Evolutionary conservation across 2,797 vertebrate species (phyloP).

Genomic region (Chaunax sp.): DNA sequence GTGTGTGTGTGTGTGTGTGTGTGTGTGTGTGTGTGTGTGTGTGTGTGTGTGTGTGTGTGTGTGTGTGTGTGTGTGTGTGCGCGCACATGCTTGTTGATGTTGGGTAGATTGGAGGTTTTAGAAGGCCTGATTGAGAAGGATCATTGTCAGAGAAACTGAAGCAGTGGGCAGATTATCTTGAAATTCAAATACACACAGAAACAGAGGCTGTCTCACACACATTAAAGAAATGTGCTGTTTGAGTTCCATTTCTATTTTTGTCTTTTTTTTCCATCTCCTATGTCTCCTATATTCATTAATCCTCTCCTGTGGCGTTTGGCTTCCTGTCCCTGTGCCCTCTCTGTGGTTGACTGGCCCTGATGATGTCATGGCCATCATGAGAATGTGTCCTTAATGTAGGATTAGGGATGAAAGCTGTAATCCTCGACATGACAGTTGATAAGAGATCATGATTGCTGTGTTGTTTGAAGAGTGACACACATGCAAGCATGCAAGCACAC

Average conservation of each 20-base stretch:
- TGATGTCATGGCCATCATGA: slow-evolving; percentile 78
- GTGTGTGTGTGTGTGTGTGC: neutral
- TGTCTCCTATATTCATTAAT: slow-evolving; percentile 68
- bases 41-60: neutral
- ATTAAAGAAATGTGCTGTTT: slow-evolving; percentile 37
- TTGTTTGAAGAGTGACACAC: slow-evolving; percentile 71
- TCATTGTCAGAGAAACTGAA: slow-evolving; percentile 52
- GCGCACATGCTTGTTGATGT: slow-evolving; percentile 7
- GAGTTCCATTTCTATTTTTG: slow-evolving; percentile 49
- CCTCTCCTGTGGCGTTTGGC: slow-evolving; percentile 76
- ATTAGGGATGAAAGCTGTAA: slow-evolving; percentile 84
- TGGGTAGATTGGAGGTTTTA: slow-evolving; percentile 29
- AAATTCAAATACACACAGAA: slow-evolving; percentile 41
- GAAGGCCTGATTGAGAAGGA: slow-evolving; percentile 39
- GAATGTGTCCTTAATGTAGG: slow-evolving; percentile 82
- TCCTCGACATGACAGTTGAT: slow-evolving; percentile 80
- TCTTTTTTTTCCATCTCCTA: slow-evolving; percentile 58
- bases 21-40: neutral
- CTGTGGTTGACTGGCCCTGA: slow-evolving; percentile 70
- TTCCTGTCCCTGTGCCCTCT: slow-evolving; percentile 73
- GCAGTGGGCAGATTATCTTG: slow-evolving; percentile 52
- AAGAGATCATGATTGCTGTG: slow-evolving; percentile 76
- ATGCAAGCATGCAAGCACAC: slow-evolving; percentile 28
- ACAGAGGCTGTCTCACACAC: slow-evolving; percentile 21
- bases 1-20: no score